A percentile compares a stretch with the other conserved stretches of the same genome.
phyloP scores from a whole-genome alignment of 1,140 invertebrate species.

The roundworm (Caenorhabditis elegans) region DNA sequence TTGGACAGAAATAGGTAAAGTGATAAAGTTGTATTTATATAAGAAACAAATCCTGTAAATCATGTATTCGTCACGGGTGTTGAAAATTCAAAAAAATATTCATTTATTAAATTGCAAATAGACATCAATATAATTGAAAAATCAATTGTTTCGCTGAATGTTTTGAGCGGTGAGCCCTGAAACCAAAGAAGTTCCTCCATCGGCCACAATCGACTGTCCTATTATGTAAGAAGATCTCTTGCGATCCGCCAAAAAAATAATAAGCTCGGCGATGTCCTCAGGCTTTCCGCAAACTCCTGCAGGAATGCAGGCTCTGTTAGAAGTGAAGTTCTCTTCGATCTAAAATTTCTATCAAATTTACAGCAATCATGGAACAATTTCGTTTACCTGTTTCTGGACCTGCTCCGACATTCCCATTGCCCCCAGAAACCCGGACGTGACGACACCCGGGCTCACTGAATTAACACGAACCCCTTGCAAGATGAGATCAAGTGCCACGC shows the following conservation, averaged over 20 bases:
- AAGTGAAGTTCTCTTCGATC: not conserved
- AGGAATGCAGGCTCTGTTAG: not conserved
- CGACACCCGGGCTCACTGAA: conserved; percentile 25
- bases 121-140: too few species aligned
- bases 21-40: too few species aligned
- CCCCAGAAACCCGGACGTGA: not conserved
- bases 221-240: conserved; percentile 23
- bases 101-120: too few species aligned
- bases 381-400: not conserved
- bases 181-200: not conserved
- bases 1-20: too few species aligned
- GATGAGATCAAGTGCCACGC: conserved; percentile 83
- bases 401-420: not conserved
- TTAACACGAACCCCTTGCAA: conserved; percentile 68
- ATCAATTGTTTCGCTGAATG: too few species aligned
- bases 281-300: not conserved
- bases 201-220: conserved; percentile 27
- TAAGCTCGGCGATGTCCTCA: conserved; percentile 11
- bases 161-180: too few species aligned
- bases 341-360: not conserved
- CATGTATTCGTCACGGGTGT: too few species aligned
- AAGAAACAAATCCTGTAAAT: too few species aligned
- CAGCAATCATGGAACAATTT: not conserved
- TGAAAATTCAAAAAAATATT: too few species aligned
- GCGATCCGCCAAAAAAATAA: conserved; percentile 4